Base-by-base conservation (phyloP, 2,888 invertebrate genomes). In the Magallana nippona region DNA sequence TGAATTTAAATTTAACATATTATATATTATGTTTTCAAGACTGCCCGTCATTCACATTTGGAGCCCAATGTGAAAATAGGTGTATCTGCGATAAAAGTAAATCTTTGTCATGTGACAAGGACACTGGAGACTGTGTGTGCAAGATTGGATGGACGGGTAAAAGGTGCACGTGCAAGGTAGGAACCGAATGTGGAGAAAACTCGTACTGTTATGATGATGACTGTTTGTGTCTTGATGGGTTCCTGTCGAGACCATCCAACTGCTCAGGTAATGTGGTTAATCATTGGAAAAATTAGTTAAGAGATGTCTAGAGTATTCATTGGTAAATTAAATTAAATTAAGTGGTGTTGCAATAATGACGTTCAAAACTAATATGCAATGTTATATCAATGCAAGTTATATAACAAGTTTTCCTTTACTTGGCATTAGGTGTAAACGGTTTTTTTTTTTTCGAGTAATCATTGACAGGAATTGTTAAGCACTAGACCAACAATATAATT, bases 1-100 rank as follows among this genome's bases (percentile, higher is more conserved):
- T 44, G 0, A 5, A 5, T 44, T 3, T 44, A 44, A 44, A 44
- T 5, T 8, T 44, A 44, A 44, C 0, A 44, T 44, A 44, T 44
- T 44, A 44, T 8, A 0, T 44, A 44, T 27, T 10, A 11, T 62
- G 60, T 32, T 81, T 32, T 22, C 10, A 2, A 82, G 82, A 63
- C 11, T 82, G 82, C 27, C 71, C 63, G 1, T 13, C 44, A 32
- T 82, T 62, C 11, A 19, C 17, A 15, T 82, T 60, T 71, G 82
- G 82, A 55, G n/a, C 8, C 5, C 44, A 82, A 0, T 82, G 82
- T 27, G 22, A 62, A n/a, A 44, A 63, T n/a, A 55, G n/a, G 10
- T 82, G 82, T 44, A 22, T 56, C 17, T 82, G 82, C n/a, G 55
- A 58, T 55, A n/a, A n/a, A 57, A 57, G 71, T 13, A 82, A 60